Base-by-base conservation (phyloP, 2,113 vertebrate species). In the Caranx ignobilis region DNA sequence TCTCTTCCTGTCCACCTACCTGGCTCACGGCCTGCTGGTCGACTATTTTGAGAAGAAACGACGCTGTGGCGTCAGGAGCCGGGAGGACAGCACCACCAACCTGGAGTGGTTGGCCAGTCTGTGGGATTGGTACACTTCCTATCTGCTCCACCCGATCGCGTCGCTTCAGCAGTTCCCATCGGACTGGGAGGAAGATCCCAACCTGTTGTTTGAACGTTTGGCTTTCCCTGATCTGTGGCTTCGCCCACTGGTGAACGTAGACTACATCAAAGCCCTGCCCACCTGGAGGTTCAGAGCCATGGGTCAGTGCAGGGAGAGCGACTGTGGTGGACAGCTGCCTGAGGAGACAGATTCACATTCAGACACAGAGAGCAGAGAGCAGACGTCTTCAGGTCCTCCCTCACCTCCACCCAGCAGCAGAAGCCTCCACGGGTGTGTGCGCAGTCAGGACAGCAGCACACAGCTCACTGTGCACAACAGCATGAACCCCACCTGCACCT, bases 71-170 rank as follows among this genome's bases (percentile, higher is more conserved):
- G 90, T 91, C 91, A 92, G 96, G 81, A 88, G 81, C 0, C 96
- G 96, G 19, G 98, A 98, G 91, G 93, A 98, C 50, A 98, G 96
- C 10, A 96, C 94, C 8, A 99, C 98, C 84, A 99, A 99, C 76
- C 89, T 99, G 48, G 97, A 99, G 85, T 99, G 98, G 98, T 89
- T 99, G 55, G 97, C 97, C 1, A 99, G 97, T 78, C 95, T 99
- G 81, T 99, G 98, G 98, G 98, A 99, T 91, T 99, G 97, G 98
- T 99, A 98, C 87, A 96, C 97, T 8, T 99, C 97, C 91, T 99
- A 96, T 87, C 91, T 99, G 83, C 96, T 99, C 83, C 97, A 97
- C 85, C 98, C 98, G 0, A 99, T 98, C 3, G 94, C 97, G 71
- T 98, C 97, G 15, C 95, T 98, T n/a, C 97, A 98, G 75, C 96